Evolutionary conservation across 1,140 invertebrate genomes (phyloP).

Genomic region (Bombus haemorrhoidalis): DNA sequence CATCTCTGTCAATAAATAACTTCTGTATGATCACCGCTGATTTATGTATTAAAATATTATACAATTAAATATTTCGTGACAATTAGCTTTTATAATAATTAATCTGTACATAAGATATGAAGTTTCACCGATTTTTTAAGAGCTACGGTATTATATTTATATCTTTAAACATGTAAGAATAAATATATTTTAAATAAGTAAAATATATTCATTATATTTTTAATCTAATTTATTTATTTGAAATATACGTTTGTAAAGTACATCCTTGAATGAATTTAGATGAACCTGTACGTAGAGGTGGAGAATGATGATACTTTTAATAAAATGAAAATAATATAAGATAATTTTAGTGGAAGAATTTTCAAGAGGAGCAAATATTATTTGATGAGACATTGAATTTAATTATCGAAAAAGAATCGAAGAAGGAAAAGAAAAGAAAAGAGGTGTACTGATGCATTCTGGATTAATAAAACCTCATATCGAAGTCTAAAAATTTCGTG

Average conservation of each 20-base stretch:
- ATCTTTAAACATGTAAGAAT: too few species aligned
- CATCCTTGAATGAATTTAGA: neutral
- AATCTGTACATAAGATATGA: too few species aligned
- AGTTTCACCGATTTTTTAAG: too few species aligned
- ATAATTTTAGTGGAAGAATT: neutral
- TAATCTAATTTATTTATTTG: neutral
- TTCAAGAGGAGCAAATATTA: neutral
- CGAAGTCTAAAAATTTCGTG: neutral
- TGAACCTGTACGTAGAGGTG: neutral
- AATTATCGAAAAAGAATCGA: too few species aligned
- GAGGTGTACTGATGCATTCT: neutral
- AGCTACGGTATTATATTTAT: too few species aligned
- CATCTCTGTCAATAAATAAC: too few species aligned
- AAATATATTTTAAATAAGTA: neutral
- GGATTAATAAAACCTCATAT: neutral
- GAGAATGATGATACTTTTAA: neutral
- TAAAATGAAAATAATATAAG: neutral
- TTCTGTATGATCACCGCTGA: neutral
- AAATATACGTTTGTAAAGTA: neutral
- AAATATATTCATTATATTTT: neutral
- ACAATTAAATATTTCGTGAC: neutral
- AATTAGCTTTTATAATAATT: too few species aligned
- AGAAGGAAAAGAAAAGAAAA: too few species aligned
- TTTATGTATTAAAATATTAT: neutral
- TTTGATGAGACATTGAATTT: neutral